These are phyloP conservation scores for Echinops telfairi DNA, from an alignment of 2,113 vertebrate species.

Conservation along the genomic window DNA sequence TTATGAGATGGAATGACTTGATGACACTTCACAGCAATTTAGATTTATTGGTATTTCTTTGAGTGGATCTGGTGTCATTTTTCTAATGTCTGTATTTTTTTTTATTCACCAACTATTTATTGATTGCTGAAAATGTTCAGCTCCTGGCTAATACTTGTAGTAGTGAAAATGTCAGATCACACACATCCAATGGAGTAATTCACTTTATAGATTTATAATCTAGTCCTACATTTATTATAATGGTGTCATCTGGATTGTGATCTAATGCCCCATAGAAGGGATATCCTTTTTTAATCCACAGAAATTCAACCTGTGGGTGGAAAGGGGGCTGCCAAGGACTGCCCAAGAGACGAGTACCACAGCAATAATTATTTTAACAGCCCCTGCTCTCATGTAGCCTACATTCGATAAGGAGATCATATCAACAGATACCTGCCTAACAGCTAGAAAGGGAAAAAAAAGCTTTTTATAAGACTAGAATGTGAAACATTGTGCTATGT, in stretches of 20 bases:
- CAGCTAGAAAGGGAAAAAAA: background rate
- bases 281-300: background rate
- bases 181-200: background rate
- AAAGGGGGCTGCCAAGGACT: background rate
- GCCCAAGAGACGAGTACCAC: background rate
- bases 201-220: background rate
- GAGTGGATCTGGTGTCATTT: background rate
- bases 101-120: conserved; percentile 2
- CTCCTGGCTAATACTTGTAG: background rate
- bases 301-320: background rate
- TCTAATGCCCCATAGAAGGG: background rate
- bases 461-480: background rate
- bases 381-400: background rate
- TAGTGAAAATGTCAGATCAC: background rate
- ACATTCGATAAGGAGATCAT: background rate
- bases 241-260: background rate
- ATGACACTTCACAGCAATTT: background rate
- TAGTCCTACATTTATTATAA: background rate
- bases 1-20: no score
- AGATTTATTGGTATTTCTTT: conserved; percentile 12
- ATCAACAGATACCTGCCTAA: background rate
- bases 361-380: background rate
- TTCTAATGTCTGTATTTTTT: background rate
- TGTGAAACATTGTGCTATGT: background rate
- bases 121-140: background rate